Evolutionary conservation across 2,888 invertebrate genomes (phyloP).

Genomic region (Charanyca ferruginea): DNA sequence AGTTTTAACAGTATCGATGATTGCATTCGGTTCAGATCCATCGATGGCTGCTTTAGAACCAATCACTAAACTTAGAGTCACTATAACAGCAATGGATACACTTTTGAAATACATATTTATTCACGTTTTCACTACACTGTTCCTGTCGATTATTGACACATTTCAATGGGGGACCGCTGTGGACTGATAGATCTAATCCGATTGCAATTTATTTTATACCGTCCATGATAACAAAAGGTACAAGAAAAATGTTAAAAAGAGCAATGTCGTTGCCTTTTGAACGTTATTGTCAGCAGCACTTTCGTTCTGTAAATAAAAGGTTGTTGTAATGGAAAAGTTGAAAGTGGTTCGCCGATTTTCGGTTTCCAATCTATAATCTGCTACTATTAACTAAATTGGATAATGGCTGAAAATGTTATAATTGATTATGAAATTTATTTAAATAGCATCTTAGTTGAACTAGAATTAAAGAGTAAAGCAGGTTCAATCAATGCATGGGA

Average conservation of each 20-base stretch:
- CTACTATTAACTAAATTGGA: constrained; percentile 49
- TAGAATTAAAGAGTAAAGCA: not conserved
- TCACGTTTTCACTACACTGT: constrained; percentile 71
- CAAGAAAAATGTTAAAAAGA: constrained; percentile 79
- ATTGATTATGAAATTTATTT: constrained; percentile 26
- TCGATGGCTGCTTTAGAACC: constrained; percentile 76
- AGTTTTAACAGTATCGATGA: constrained; percentile 69
- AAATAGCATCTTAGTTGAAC: not conserved
- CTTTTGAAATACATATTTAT: constrained; percentile 78
- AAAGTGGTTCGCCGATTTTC: constrained; percentile 68
- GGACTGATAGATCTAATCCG: constrained; percentile 77
- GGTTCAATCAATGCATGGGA: too few species aligned
- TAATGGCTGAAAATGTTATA: constrained; percentile 36
- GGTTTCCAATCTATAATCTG: constrained; percentile 66
- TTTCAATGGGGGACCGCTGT: constrained; percentile 74
- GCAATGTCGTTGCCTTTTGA: constrained; percentile 68
- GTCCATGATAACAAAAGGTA: constrained; percentile 74
- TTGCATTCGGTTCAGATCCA: constrained; percentile 74
- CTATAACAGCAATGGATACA: constrained; percentile 70
- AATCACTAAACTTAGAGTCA: constrained; percentile 73
- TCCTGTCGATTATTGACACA: constrained; percentile 69
- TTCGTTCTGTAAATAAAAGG: constrained; percentile 77
- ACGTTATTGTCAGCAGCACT: constrained; percentile 79
- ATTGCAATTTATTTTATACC: constrained; percentile 85
- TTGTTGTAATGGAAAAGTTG: constrained; percentile 74